Base-by-base conservation (phyloP, 2,888 invertebrate species). In the Drosophila yooni region DNA sequence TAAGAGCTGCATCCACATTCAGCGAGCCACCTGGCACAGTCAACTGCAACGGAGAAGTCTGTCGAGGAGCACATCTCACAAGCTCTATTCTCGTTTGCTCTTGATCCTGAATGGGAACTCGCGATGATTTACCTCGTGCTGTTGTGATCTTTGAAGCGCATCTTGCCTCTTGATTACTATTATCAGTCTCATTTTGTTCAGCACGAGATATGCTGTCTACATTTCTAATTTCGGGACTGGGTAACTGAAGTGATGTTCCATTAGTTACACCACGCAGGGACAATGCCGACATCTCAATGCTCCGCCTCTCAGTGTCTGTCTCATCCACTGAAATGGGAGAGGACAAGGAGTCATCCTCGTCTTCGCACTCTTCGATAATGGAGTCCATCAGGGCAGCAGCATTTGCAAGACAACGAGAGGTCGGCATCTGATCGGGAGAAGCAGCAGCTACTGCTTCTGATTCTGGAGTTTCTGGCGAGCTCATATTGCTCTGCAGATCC, bases 311-410 rank as follows among this genome's bases (percentile, higher is more conserved):
- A 11, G 52, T 46, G 3, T 43, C 29, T 1, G 70, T 46, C 1
- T 70, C 56, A 31, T 43, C 15, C 34, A 34, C n/a, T 18, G 61
- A 46, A 31, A 31, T 18, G 2, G 51, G 11, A 8, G 65, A 66
- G 2, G 59, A 65, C 4, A 33, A 53, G 1, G 53, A 52, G 1
- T 2, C 53, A 5, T 62, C 52, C 1, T 74, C 79, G 25, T n/a
- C 33, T 1, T 77, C 77, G 4, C 38, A 57, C 33, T 79, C 79
- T 46, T 77, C 77, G 1, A 70, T 66, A 21, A 70, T 74, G 2
- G 77, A 74, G 46, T 29, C 58, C 52, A 74, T 54, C 6, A 60
- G 34, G 1, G 27, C 29, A 8, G 18, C 34, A 15, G 21, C 29
- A 15, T 15, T n/a, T 15, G 3, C 13, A 2, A 36, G n/a, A 46